Percentiles rank a stretch among this genome's conserved stretches.
Evolutionary conservation across 1,140 invertebrate genomes (phyloP).

Genomic region (Diuraphis noxia): DNA sequence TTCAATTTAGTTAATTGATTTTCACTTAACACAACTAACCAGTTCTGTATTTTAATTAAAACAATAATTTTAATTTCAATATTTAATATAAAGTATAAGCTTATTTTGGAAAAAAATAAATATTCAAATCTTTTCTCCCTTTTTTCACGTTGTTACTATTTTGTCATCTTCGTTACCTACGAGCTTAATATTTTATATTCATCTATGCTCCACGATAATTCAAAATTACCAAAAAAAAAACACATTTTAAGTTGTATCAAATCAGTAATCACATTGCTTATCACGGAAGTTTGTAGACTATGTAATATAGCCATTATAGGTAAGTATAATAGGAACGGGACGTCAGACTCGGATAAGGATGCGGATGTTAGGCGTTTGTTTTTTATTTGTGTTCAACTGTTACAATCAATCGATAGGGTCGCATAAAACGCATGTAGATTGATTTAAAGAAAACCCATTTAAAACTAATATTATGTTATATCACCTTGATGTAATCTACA

Average conservation of each 20-base stretch:
- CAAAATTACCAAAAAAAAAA: not conserved
- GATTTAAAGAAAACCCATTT: not conserved
- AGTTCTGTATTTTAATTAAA: conserved; percentile 11
- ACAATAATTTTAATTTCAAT: not conserved
- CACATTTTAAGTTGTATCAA: too few relatives aligned
- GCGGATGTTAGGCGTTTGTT: not conserved
- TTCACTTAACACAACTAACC: conserved; percentile 7
- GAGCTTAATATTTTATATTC: not conserved
- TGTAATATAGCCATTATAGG: not conserved
- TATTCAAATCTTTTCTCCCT: not conserved
- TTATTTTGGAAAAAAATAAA: not conserved
- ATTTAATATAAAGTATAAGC: not conserved
- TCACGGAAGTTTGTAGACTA: not conserved
- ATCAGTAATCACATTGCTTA: not conserved
- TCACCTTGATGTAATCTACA: not conserved
- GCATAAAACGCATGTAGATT: not conserved
- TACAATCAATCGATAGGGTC: not conserved
- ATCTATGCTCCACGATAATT: not conserved
- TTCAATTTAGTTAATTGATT: not conserved
- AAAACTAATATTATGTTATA: not conserved
- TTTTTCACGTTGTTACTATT: not conserved
- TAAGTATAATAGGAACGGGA: not conserved
- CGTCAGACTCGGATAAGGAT: not conserved
- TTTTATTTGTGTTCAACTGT: not conserved
- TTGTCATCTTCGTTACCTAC: not conserved